Conservation (phyloP, 23 tunicate genomes). For the Trididemnum clinides region DNA sequence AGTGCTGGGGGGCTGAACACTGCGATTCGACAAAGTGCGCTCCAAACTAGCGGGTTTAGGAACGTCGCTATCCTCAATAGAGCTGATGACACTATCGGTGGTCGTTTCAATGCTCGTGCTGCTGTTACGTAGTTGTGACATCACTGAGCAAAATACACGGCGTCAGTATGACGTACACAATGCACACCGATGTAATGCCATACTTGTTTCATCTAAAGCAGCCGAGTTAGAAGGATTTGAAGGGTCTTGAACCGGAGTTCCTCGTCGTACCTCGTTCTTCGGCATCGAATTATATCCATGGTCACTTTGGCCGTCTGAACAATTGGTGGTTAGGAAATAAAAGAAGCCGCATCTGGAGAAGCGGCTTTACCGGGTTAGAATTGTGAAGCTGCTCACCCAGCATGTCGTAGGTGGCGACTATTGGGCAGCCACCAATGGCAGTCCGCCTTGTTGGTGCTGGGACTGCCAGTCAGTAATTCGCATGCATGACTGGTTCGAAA, state of each 20-base stretch:
- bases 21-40: conserved; percentile 35
- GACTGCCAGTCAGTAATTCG: too few relatives aligned
- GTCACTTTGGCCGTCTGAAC: conserved; percentile 32
- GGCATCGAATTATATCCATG: conserved; percentile 91
- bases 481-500: too few relatives aligned
- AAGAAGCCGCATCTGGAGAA: too few relatives aligned
- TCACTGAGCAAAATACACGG: not conserved
- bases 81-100: conserved; percentile 42
- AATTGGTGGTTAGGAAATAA: too few relatives aligned
- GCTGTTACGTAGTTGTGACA: not conserved
- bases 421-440: too few relatives aligned
- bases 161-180: not conserved
- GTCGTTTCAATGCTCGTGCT: conserved; percentile 23
- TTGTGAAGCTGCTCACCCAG: too few relatives aligned
- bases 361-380: too few relatives aligned
- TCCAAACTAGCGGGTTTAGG: conserved; percentile 1
- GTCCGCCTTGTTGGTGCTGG: too few relatives aligned
- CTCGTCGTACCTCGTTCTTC: conserved; percentile 47
- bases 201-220: too few relatives aligned
- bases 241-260: conserved; percentile 7
- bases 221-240: not conserved
- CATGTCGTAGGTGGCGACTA: too few relatives aligned
- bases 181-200: too few relatives aligned
- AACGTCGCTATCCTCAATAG: not conserved
- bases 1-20: conserved; percentile 65